Base-by-base conservation (phyloP, 2,113 vertebrate species). In the Todiramphus saurophagus region DNA sequence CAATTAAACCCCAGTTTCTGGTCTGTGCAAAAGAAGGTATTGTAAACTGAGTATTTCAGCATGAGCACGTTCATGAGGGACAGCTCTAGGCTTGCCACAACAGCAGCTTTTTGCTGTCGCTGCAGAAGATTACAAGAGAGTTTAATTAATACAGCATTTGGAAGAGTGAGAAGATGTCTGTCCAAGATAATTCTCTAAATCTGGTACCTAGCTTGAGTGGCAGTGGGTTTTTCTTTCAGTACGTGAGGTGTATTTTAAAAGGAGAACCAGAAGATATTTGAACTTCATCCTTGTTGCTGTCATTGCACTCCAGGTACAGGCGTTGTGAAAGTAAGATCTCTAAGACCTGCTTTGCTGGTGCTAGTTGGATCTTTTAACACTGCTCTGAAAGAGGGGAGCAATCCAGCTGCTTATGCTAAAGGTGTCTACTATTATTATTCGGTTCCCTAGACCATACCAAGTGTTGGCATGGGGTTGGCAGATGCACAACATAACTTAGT, bases 131-230 rank as follows among this genome's bases (percentile, higher is more conserved):
- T 80, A 83, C 74, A 81, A 59, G 59, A n/a, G 8, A 77, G n/a
- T 80, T 90, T 93, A 93, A 76, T 87, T 89, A 88, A 92, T 86
- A 88, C 4, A 39, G 10, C 17, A 68, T 91, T 92, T 94, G 68
- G 72, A 96, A 96, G 41, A 93, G 59, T 83, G 23, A 87, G 83
- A 93, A 87, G 56, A 86, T 78, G n/a, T 35, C 80, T 83, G 51
- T 89, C 60, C 73, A 94, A 94, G 64, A 78, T 81, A 87, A 83
- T 84, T 81, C 44, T 78, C 55, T 86, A 77, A 83, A 81, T 81
- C n/a, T 90, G 68, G 20, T 33, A 56, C 14, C 28, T 33, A 60
- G 30, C 14, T 90, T 81, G 20, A 78, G 6, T 59, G 1, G 1
- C 68, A 68, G 33, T 68, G 16, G 9, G 2, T 31, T 92, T 92